Evolutionary conservation across 2,113 vertebrate genomes (phyloP), one percentile per base, ranked within the genome.

Genomic region (Amphilophus citrinellus): DNA sequence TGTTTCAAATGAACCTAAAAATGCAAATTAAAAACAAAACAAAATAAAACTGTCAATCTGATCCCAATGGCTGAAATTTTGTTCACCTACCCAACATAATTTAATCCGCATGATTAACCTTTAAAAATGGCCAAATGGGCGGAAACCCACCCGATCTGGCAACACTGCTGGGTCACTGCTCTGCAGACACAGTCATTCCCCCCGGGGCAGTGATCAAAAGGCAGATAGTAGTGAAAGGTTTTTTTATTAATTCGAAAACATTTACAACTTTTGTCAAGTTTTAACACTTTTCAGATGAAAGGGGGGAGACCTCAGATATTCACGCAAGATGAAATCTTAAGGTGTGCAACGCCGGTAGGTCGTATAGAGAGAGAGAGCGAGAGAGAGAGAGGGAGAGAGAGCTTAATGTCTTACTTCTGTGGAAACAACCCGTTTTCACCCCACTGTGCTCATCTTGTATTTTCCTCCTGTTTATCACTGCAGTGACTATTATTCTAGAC

Each of bases 271-370:
- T 76, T 50, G 30, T 80, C 14, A 59, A 61, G 13, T 50, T 37
- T 27, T 61, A 1, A 39, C 24, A 8, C 10, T 20, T 73, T 57
- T 61, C 5, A 57, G 20, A 35, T 57, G 14, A 39, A 0, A 27
- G 2, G 3, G 20, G 9, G 3, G 11, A 44, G 9, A 56, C 13
- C 22, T 30, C 17, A 60, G 39, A 58, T 3, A 59, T 1, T 15
- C 77, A 6, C 20, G 47, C 47, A 84, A 42, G 61, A 77, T 3
- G 35, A 32, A 47, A 42, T 11, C 78, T 88, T 87, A 84, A 94
- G 91, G 91, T 92, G 91, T 79, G 76, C 82, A 63, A 73, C 60
- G 76, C 24, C 61, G 6, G 78, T 68, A 89, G 71, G 73, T 86
- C 6, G 24, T 37, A 22, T 22, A 50, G 22, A 22, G 22, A 22